A percentile compares a stretch with the other conserved stretches of the same genome.
These are phyloP conservation scores for Atta cephalotes DNA, from an alignment of 1,140 invertebrate genomes.

Conservation along the genomic window DNA sequence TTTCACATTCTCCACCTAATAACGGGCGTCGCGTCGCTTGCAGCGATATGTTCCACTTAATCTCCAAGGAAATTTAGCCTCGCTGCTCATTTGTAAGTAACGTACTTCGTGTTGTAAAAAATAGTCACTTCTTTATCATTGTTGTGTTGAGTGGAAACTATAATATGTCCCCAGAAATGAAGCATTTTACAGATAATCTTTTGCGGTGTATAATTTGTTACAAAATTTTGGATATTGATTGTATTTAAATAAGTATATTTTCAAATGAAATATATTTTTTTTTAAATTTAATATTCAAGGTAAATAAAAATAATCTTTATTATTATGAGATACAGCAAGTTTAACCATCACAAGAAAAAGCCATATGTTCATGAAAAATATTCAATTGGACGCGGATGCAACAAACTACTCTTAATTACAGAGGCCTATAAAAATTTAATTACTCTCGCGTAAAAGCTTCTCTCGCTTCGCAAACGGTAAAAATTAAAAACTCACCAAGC, in stretches of 20 bases:
- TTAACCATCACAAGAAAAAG: not conserved
- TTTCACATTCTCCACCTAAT: constrained; percentile 61
- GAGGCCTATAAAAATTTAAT: constrained; percentile 33
- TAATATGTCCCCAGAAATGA: not conserved
- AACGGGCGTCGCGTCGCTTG: constrained; percentile 40
- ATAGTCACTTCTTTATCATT: constrained; percentile 31
- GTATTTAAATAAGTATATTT: not conserved
- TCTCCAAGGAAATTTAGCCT: constrained; percentile 52
- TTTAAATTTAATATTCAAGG: not conserved
- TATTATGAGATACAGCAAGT: not conserved
- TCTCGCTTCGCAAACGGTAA: constrained; percentile 34
- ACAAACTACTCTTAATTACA: constrained; percentile 38
- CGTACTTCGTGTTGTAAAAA: constrained; percentile 22
- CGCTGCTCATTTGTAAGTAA: constrained; percentile 43
- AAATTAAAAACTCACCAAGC: constrained; percentile 42
- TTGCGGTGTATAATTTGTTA: not conserved
- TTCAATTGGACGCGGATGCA: constrained; percentile 15
- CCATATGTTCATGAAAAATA: too few relatives aligned
- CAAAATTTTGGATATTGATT: not conserved
- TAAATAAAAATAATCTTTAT: constrained; percentile 5
- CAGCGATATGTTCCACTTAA: constrained; percentile 57
- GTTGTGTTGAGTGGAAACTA: constrained; percentile 17
- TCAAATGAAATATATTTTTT: not conserved
- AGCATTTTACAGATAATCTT: not conserved
- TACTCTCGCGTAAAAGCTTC: constrained; percentile 40